Base-by-base conservation (phyloP, 2,797 vertebrate species). In the Nannoperca australis region DNA sequence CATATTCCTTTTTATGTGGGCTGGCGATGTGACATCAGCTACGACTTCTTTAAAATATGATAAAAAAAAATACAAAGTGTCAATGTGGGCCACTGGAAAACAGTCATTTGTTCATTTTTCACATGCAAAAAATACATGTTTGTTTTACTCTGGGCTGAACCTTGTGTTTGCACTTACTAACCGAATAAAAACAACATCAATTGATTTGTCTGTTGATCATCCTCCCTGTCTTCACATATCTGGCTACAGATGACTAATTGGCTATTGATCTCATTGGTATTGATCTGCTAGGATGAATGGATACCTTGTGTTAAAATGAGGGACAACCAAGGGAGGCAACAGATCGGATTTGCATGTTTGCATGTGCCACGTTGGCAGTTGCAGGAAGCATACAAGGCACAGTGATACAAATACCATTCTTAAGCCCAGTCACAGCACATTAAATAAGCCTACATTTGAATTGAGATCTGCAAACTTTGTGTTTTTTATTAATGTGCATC, bases 271-370 rank as follows among this genome's bases (percentile, higher is more conserved):
- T 63, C 40, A 17, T 34, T 51, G 9, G 9, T 58, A 87, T 75
- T 61, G 80, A 90, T 83, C 34, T 64, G 44, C 6, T 32, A 2
- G 14, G 22, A 84, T 91, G 65, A 87, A 84, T 91, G 7, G 42
- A 53, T 9, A 62, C 69, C 10, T 7, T 55, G 34, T 78, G 59
- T 73, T 70, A 38, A 79, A 53, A 78, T 62, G 42, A 54, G 59
- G 53, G 44, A 69, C 54, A 12, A 61, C 20, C 14, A 50, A n/a
- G 40, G 30, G 8, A 40, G 42, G n/a, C 12, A 58, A 12, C 27
- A 34, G 20, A 20, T 50, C 24, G 5, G n/a, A 55, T 80, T 47
- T 65, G 20, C 36, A 65, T 54, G 24, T 55, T 56, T 38, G 11
- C 7, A 8, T 45, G 2, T 68, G 56, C 24, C 27, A 68, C 38